A percentile compares a stretch with the other conserved stretches of the same genome.
Evolutionary conservation across 2,113 vertebrate genomes (phyloP).

Genomic region (Hoplias malabaricus): DNA sequence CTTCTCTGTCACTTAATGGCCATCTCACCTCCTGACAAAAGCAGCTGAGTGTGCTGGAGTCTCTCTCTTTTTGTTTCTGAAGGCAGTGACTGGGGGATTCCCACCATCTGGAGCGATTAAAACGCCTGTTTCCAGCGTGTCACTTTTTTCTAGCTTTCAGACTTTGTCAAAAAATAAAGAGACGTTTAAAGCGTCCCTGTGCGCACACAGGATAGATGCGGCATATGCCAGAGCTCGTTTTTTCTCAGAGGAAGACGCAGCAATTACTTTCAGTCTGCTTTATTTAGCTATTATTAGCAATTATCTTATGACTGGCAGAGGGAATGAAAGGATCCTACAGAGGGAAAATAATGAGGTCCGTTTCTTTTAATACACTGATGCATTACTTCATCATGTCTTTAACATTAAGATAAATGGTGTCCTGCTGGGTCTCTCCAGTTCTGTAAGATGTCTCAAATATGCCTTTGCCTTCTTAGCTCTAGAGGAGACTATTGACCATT

Average conservation of each 20-base stretch:
- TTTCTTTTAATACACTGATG: not conserved
- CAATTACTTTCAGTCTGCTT: constrained; percentile 51
- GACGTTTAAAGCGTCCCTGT: constrained; percentile 22
- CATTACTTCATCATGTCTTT: not conserved
- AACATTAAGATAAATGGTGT: not conserved
- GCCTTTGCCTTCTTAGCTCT: not conserved
- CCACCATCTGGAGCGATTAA: constrained; percentile 48
- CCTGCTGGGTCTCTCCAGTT: not conserved
- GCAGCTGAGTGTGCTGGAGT: constrained; percentile 11
- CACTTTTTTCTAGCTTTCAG: constrained; percentile 28
- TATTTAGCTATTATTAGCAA: constrained; percentile 41
- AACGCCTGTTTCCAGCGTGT: constrained; percentile 42
- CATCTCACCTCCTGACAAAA: constrained; percentile 32
- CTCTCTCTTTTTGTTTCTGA: not conserved
- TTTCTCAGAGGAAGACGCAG: constrained; percentile 43
- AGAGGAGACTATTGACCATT: not conserved
- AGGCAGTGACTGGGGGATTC: constrained; percentile 18
- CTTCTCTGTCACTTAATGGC: constrained; percentile 30
- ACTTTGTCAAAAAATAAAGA: constrained; percentile 41
- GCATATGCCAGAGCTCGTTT: constrained; percentile 47
- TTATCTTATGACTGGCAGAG: constrained; percentile 5
- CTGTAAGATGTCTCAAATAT: not conserved
- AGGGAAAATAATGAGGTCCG: not conserved
- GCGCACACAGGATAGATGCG: constrained; percentile 48
- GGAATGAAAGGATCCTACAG: not conserved